Base-by-base conservation (phyloP, 2,113 vertebrate species). In the Chloropsis cyanopogon region DNA sequence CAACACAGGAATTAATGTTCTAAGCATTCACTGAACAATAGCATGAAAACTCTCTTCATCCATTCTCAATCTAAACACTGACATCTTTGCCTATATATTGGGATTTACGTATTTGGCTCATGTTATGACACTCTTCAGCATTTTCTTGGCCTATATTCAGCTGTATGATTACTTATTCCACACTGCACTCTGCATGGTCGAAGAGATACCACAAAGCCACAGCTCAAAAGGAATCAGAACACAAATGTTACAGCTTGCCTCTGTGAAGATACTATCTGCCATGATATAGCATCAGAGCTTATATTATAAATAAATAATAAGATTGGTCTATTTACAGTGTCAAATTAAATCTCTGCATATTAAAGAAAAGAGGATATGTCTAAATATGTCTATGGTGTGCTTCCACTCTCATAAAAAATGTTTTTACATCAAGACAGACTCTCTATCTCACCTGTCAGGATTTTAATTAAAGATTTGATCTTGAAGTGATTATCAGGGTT, bases 251-350 rank as follows among this genome's bases (percentile, higher is more conserved):
- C 17, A 85, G 70, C 37, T 81, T 77, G 46, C 49, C 28, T 52
- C 49, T 79, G 63, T 54, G 70, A 92, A 82, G 53, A 85, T 60
- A 53, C 29, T 72, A 37, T n/a, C 59, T 61, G 28, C 46, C 39
- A 56, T 17, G 24, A 80, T n/a, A 72, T 0, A 85, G 46, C 63
- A 80, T 61, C 75, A 72, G 44, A 72, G 37, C 54, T 82, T 87
- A 6, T 15, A 37, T 73, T 60, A 88, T 82, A 90, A 93, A 94
- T 94, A 88, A 94, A 80, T 75, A 80, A 80, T 72, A 73, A 77
- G 46, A 72, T 39, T 26, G n/a, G 79, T 88, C 85, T 79, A 46
- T 75, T 77, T 90, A 66, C 4, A 72, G 71, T 61, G 63, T 56
- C 75, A 77, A 72, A 73, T 49, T 70, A 83, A 92, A 78, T 53